Conservation (phyloP, 2,888 invertebrate genomes). For the Oxytorus armatus region DNA sequence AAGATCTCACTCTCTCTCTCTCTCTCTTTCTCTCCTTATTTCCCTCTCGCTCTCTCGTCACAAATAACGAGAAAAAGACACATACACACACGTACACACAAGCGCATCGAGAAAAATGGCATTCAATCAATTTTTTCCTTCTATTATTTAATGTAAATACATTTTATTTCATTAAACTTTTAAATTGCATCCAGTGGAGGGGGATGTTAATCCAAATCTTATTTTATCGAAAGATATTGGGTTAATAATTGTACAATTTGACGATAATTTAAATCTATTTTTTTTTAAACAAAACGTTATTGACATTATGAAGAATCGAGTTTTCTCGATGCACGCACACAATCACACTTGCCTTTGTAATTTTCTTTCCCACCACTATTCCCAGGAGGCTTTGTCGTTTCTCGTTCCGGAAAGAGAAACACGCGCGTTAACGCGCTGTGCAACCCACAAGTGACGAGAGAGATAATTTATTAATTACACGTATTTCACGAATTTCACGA, state of each 20-base stretch:
- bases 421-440: no score
- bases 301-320: background rate
- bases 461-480: slow-evolving; percentile 22
- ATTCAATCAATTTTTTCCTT: background rate
- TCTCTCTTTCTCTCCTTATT: slow-evolving; percentile 5
- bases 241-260: no score
- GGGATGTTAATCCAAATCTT: no score
- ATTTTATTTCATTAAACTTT: no score
- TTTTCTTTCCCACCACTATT: slow-evolving; percentile 53
- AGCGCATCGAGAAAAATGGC: background rate
- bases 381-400: slow-evolving; percentile 64
- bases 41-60: slow-evolving; percentile 6
- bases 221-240: no score
- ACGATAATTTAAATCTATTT: no score
- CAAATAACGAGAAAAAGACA: slow-evolving; percentile 15
- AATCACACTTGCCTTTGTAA: slow-evolving; percentile 52
- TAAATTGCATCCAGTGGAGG: no score
- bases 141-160: background rate
- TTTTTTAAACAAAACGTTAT: no score
- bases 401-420: slow-evolving; percentile 43
- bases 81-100: slow-evolving; percentile 18
- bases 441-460: slow-evolving; percentile 26
- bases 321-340: slow-evolving; percentile 36
- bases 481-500: background rate
- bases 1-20: slow-evolving; percentile 68